These are phyloP conservation scores for Strigamia transsilvanica DNA, from an alignment of 2,888 invertebrate genomes.

Conservation along the genomic window DNA sequence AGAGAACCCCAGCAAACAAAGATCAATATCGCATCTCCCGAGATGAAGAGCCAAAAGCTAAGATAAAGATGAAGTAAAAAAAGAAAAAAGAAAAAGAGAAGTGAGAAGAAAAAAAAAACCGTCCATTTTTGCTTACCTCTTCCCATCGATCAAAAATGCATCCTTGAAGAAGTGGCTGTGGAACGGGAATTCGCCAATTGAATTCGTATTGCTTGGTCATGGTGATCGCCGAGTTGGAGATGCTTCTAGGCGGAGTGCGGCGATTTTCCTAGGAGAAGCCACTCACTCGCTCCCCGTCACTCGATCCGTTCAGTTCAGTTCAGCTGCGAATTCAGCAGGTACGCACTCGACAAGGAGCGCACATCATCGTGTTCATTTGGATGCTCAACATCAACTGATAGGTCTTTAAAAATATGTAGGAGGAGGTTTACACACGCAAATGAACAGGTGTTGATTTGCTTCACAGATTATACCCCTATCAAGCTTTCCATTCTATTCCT, in stretches of 20 bases:
- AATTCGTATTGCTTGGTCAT: conserved; percentile 99
- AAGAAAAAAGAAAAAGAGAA: background rate
- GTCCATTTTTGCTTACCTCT: conserved; percentile 69
- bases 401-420: conserved; percentile 27
- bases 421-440: conserved; percentile 25
- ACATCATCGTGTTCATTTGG: conserved; percentile 40
- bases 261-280: conserved; percentile 27
- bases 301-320: background rate
- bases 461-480: conserved; percentile 28
- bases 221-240: conserved; percentile 57
- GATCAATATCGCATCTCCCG: conserved; percentile 25
- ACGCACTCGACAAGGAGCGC: conserved; percentile 33
- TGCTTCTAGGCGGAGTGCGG: conserved; percentile 16
- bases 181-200: conserved; percentile 96
- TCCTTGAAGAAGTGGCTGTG: conserved; percentile 83
- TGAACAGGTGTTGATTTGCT: conserved; percentile 44
- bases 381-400: conserved; percentile 46
- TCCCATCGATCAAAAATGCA: conserved; percentile 96
- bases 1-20: background rate
- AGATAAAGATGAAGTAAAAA: background rate
- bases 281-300: conserved; percentile 8
- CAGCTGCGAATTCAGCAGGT: conserved; percentile 17
- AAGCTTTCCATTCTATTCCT: background rate
- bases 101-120: too few species aligned
- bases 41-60: conserved; percentile 7